phyloP scores from a whole-genome alignment of 2,113 vertebrate genomes.

The Monarcha castaneiventris region DNA sequence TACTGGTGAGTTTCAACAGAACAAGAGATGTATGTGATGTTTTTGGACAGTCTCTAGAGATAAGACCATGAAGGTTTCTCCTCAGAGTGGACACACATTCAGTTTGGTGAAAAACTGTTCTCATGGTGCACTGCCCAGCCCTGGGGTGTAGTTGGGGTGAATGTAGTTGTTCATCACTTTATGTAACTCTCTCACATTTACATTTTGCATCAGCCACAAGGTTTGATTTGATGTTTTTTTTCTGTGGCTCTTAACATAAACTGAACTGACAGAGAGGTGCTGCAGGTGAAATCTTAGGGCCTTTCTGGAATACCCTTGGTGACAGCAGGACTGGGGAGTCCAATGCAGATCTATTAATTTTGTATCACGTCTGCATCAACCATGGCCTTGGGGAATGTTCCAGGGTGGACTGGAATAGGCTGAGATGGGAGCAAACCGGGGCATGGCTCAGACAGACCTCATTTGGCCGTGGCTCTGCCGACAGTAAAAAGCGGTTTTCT shows the following conservation, averaged over 20 bases:
- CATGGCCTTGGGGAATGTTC: slow-evolving; percentile 11
- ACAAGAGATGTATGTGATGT: neutral
- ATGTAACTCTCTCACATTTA: neutral
- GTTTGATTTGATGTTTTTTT: neutral
- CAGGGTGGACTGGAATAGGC: neutral
- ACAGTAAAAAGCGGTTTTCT: slow-evolving; percentile 27
- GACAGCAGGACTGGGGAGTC: neutral
- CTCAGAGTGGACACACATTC: neutral
- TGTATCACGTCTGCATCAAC: slow-evolving; percentile 19
- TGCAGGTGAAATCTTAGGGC: neutral
- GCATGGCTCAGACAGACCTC: slow-evolving; percentile 12
- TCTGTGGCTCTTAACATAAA: neutral
- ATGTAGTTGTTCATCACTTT: neutral
- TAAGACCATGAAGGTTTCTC: neutral
- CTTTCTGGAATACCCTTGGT: neutral
- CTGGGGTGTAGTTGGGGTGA: neutral
- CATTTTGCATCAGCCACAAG: neutral
- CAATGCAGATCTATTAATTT: slow-evolving; percentile 24
- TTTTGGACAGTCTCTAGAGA: neutral
- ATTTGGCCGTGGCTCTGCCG: slow-evolving; percentile 9
- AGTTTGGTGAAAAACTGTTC: neutral
- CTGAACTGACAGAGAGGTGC: neutral
- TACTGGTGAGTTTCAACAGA: slow-evolving; percentile 24
- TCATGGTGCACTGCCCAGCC: neutral
- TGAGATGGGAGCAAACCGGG: slow-evolving; percentile 16